These are phyloP conservation scores for Gortyna flavago DNA, from an alignment of 2,888 invertebrate species.

Conservation along the genomic window DNA sequence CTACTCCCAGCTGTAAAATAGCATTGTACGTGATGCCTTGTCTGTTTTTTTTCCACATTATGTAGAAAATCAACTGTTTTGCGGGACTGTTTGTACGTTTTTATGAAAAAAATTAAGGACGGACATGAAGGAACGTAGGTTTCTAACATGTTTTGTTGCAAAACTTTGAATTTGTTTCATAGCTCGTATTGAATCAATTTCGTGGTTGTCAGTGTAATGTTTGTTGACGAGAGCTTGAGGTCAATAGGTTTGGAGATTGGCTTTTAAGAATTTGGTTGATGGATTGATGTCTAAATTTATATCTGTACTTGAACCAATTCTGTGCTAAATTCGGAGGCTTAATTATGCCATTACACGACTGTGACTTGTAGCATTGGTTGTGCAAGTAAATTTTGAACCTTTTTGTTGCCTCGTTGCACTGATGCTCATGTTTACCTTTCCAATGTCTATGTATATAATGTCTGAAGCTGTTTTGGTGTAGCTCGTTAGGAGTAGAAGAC, in stretches of 20 bases:
- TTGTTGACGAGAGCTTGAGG: conserved; percentile 3
- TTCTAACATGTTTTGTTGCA: conserved; percentile 61
- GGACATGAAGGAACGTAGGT: conserved; percentile 73
- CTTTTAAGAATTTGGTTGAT: neutral
- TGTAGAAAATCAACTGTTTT: conserved; percentile 74
- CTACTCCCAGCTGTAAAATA: conserved; percentile 81
- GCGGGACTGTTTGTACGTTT: conserved; percentile 84
- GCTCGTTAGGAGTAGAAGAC: neutral
- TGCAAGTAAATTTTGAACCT: neutral
- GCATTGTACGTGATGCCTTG: conserved; percentile 85
- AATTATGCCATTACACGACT: neutral
- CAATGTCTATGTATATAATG: no score
- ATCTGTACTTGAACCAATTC: neutral
- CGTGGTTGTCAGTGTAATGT: conserved; percentile 18
- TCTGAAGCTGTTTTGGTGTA: neutral
- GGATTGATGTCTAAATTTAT: conserved; percentile 3
- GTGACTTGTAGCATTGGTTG: neutral
- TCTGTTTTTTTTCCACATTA: conserved; percentile 75
- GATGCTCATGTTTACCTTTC: neutral
- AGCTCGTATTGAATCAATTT: conserved; percentile 31
- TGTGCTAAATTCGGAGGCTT: neutral
- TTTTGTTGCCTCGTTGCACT: neutral
- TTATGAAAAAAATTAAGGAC: conserved; percentile 79
- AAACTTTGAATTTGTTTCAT: conserved; percentile 50
- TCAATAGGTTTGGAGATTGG: conserved; percentile 7